Base-by-base conservation (phyloP, 1,140 invertebrate genomes). In the Agrypnia vestita region DNA sequence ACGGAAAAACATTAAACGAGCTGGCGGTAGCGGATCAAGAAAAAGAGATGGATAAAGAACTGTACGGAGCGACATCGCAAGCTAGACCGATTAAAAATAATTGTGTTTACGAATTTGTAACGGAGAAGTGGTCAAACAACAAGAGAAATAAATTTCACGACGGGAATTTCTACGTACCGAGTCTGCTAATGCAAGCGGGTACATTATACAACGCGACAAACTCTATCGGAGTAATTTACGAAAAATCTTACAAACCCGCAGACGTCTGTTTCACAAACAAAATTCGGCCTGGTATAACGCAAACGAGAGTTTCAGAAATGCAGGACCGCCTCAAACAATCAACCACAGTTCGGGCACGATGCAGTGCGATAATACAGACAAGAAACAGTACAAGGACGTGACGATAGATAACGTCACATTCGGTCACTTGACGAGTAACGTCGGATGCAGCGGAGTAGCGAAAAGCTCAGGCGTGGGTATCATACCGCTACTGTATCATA, bases 161-260 rank as follows among this genome's bases (percentile, higher is more conserved):
- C 3, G 19, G 19, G 0, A 62, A 35, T 0, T 12, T 35, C 0
- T 62, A 13, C 19, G 13, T 35, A 7, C 61, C 61, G 0, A 10
- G 9, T 0, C 10, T 62, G 25, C 3, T 62, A 1, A 62, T 62
- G 61, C 25, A 62, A 43, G 25, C 19, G 10, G 7, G 21, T 0
- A 43, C 12, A 12, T 13, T 62, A 0, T 62, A 62, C 61, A 62
- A 62, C 12, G 61, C 61, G 0, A 62, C 61, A 62, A 62, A 62
- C 13, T 35, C 19, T 0, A 62, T 62, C 13, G 61, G 61, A 0
- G 8, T 4, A 6, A 62, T 62, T 35, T 62, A 13, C 13, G 12
- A 43, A 35, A 62, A 62, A 44, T 13, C 61, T 0, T 43, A n/a
- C n/a, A n/a, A n/a, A 62, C 25, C 4, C 25, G 4, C 21, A 12